A percentile compares a stretch with the other conserved stretches of the same genome.
phyloP scores from a whole-genome alignment of 2,888 invertebrate species.

The Schizotus pectinicornis region DNA sequence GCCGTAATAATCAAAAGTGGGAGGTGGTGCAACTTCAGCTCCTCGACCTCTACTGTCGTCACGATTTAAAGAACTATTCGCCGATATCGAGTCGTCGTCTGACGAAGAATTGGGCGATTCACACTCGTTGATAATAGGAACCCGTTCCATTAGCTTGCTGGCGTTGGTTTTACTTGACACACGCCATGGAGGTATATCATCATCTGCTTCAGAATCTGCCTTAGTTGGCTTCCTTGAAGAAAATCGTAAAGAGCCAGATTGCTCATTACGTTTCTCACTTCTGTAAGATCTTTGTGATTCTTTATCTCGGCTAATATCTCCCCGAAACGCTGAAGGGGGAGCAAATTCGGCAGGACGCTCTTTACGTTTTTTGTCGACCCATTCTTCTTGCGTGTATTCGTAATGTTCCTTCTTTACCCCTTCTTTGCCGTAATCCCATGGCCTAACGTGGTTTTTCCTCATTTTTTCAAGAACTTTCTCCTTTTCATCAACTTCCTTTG shows the following conservation, averaged over 20 bases:
- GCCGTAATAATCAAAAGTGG: constrained; percentile 70
- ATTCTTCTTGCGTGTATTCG: constrained; percentile 78
- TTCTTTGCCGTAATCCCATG: constrained; percentile 78
- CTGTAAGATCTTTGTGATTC: background rate
- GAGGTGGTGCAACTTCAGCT: constrained; percentile 69
- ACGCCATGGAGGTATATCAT: constrained; percentile 37
- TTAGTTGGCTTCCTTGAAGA: constrained; percentile 46
- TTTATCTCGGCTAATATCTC: constrained; percentile 25
- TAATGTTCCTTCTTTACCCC: constrained; percentile 61
- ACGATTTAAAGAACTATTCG: constrained; percentile 27
- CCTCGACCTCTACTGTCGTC: constrained; percentile 46
- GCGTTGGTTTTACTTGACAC: constrained; percentile 7
- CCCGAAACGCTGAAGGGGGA: constrained; percentile 60
- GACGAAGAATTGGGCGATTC: constrained; percentile 13
- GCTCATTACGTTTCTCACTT: background rate
- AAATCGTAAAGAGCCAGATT: constrained; percentile 48
- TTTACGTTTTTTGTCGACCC: constrained; percentile 75
- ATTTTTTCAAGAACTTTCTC: constrained; percentile 62
- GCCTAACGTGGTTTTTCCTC: constrained; percentile 66
- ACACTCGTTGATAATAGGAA: constrained; percentile 42
- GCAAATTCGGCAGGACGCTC: constrained; percentile 81
- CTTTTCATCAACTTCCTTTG: constrained; percentile 57
- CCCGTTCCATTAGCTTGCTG: constrained; percentile 36
- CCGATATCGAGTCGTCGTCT: constrained; percentile 36
- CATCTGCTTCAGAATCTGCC: constrained; percentile 18